A percentile compares a stretch with the other conserved stretches of the same genome.
Conservation (phyloP, 2,797 vertebrate species). For the Melanotaenia nigrans region DNA sequence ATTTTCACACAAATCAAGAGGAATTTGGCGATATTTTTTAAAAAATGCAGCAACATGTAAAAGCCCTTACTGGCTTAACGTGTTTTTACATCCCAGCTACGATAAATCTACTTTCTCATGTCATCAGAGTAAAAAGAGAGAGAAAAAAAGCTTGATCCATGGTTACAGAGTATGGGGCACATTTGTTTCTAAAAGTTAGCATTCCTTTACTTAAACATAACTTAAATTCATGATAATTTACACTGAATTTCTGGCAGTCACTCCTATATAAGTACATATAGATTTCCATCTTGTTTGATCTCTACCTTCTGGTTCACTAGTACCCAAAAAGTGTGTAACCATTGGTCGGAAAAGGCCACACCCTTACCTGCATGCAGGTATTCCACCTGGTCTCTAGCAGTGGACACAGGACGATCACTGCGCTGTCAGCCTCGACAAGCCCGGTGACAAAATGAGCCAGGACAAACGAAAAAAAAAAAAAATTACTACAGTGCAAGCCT, state of each 20-base stretch:
- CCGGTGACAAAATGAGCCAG: conserved; percentile 61
- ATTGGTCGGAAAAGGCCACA: conserved; percentile 41
- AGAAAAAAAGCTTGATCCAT: neutral
- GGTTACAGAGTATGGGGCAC: neutral
- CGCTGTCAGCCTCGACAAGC: conserved; percentile 45
- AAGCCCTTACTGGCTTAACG: neutral
- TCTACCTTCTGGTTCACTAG: neutral
- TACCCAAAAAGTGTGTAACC: conserved; percentile 4
- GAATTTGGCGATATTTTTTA: neutral
- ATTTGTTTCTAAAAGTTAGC: neutral
- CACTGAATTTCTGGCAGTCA: neutral
- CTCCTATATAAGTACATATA: neutral
- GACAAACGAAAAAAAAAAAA: conserved; percentile 25
- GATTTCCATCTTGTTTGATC: conserved; percentile 28
- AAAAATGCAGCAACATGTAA: neutral
- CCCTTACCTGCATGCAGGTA: conserved; percentile 82
- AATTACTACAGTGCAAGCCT: conserved; percentile 14
- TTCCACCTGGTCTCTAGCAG: conserved; percentile 69
- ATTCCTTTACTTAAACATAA: neutral
- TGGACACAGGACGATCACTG: conserved; percentile 54
- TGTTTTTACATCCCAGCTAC: neutral
- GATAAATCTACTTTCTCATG: neutral
- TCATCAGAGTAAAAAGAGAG: neutral
- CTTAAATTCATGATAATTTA: neutral
- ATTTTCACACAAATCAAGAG: neutral